Evolutionary conservation across 2,797 vertebrate genomes (phyloP).

Genomic region (Brachymystax lenok): DNA sequence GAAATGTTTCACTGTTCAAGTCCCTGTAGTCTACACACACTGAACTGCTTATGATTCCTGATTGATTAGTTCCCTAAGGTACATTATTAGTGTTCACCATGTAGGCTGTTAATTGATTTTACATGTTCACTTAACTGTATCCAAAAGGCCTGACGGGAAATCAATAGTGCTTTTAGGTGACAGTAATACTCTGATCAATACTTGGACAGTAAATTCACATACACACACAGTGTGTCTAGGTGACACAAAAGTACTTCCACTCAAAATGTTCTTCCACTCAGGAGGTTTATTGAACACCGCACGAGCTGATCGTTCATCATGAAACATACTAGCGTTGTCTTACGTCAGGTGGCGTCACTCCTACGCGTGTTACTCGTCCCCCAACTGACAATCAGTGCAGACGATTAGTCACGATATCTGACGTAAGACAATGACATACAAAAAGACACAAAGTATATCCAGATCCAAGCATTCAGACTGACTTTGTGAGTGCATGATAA

Average conservation of each 20-base stretch:
- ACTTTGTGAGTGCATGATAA: background rate
- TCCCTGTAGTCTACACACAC: background rate
- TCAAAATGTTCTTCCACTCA: background rate
- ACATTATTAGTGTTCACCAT: background rate
- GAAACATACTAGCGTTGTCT: background rate
- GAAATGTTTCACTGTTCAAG: background rate
- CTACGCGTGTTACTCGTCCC: background rate
- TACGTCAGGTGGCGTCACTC: background rate
- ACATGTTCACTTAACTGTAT: background rate
- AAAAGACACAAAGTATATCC: background rate
- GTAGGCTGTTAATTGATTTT: background rate
- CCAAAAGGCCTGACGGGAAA: background rate
- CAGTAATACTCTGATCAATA: background rate
- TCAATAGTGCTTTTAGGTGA: background rate
- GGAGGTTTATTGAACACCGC: slow-evolving; percentile 1
- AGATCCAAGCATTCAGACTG: background rate
- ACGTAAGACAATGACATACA: background rate
- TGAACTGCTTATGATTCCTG: background rate
- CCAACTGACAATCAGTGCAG: background rate
- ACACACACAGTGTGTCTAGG: background rate
- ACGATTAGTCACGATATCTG: background rate
- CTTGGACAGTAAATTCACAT: background rate
- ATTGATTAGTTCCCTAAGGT: background rate
- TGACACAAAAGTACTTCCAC: background rate
- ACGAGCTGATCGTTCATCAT: background rate